phyloP scores from a whole-genome alignment of 2,888 invertebrate species.

The Tupiocoris notatus region DNA sequence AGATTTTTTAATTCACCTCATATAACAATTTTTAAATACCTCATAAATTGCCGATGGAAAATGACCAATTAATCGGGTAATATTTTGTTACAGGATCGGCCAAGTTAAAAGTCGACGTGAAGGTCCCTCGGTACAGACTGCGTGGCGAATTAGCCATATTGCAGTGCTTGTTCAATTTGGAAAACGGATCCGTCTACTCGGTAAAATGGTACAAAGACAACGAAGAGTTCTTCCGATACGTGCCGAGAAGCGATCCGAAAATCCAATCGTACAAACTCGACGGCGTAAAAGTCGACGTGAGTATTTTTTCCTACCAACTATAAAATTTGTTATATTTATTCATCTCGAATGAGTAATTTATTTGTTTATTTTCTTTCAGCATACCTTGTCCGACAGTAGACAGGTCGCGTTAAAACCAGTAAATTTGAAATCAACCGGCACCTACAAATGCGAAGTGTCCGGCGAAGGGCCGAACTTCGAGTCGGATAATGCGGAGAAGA shows the following conservation, averaged over 20 bases:
- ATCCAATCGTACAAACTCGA: constrained; percentile 68
- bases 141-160: constrained; percentile 65
- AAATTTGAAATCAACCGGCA: constrained; percentile 55
- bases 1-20: no score
- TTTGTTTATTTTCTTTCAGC: constrained; percentile 51
- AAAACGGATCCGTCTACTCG: constrained; percentile 68
- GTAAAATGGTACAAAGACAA: constrained; percentile 85
- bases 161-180: constrained; percentile 67
- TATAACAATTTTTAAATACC: no score
- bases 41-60: no score
- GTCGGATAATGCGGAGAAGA: constrained; percentile 56
- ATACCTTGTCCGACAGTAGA: constrained; percentile 53
- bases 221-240: constrained; percentile 78
- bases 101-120: constrained; percentile 52
- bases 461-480: constrained; percentile 58
- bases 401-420: constrained; percentile 54
- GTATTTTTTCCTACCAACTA: constrained; percentile 54
- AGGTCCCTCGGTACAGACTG: constrained; percentile 65
- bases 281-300: constrained; percentile 69
- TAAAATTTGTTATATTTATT: no score
- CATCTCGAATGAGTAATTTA: no score
- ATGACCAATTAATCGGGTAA: no score
- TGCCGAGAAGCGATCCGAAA: constrained; percentile 59
- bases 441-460: constrained; percentile 58
- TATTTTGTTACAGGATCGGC: constrained; percentile 28